phyloP scores from a whole-genome alignment of 2,797 vertebrate genomes.

The Carcharodon carcharias region DNA sequence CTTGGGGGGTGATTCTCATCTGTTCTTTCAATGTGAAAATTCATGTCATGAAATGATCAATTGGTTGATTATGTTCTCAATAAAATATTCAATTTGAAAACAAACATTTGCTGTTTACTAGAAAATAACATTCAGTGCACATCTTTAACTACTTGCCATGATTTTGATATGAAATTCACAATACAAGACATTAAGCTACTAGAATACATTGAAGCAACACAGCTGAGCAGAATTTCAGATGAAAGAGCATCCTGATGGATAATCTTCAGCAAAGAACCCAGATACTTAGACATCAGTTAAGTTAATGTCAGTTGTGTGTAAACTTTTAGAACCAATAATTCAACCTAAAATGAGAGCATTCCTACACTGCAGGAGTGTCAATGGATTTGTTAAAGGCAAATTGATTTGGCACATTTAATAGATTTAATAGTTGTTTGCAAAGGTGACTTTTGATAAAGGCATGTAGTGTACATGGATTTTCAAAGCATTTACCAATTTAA shows the following conservation, averaged over 20 bases:
- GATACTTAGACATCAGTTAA: background rate
- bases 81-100: constrained; percentile 4
- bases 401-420: background rate
- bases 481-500: background rate
- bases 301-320: background rate
- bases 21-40: background rate
- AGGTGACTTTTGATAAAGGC: background rate
- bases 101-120: background rate
- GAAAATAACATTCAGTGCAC: background rate
- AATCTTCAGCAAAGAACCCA: background rate
- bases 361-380: background rate
- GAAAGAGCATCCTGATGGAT: background rate
- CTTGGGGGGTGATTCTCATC: background rate
- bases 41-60: background rate
- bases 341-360: background rate
- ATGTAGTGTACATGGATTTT: background rate
- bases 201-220: background rate
- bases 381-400: background rate
- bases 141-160: background rate
- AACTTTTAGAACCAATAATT: constrained; percentile 10
- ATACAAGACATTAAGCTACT: background rate
- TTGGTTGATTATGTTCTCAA: background rate
- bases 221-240: background rate
- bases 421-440: background rate
- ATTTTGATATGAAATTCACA: background rate